These are phyloP conservation scores for Apis florea DNA, from an alignment of 1,140 invertebrate genomes.

Conservation along the genomic window DNA sequence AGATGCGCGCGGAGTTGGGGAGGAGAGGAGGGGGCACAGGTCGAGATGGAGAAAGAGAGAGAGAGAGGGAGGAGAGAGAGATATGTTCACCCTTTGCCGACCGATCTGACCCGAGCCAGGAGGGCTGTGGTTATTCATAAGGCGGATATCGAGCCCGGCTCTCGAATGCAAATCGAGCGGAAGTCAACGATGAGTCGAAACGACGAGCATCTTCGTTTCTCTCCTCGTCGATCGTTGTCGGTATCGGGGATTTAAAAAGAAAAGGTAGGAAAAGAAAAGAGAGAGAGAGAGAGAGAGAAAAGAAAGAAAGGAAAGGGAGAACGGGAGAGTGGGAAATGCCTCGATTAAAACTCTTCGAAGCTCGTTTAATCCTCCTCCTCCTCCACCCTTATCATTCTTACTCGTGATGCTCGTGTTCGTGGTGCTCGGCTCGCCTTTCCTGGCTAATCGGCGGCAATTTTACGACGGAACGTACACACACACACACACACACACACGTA, in stretches of 20 bases:
- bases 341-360: conserved; percentile 53
- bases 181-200: conserved; percentile 58
- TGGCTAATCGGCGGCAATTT: not conserved
- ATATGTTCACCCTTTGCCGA: conserved; percentile 36
- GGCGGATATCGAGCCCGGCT: conserved; percentile 53
- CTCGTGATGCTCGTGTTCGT: not conserved
- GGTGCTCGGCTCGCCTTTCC: not conserved
- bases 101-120: conserved; percentile 34
- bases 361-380: conserved; percentile 44
- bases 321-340: not conserved
- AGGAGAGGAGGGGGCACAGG: not conserved
- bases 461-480: not conserved
- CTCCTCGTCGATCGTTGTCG: conserved; percentile 8
- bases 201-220: conserved; percentile 37
- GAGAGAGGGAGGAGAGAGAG: not conserved
- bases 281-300: not conserved
- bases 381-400: not conserved
- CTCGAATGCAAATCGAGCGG: conserved; percentile 63
- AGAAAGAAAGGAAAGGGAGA: not conserved
- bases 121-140: conserved; percentile 58
- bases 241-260: not conserved
- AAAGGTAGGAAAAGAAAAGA: not conserved
- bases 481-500: too few relatives aligned
- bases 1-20: not conserved
- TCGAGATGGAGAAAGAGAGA: not conserved